phyloP scores from a whole-genome alignment of 2,113 vertebrate species.

The Onychostruthus taczanowskii region DNA sequence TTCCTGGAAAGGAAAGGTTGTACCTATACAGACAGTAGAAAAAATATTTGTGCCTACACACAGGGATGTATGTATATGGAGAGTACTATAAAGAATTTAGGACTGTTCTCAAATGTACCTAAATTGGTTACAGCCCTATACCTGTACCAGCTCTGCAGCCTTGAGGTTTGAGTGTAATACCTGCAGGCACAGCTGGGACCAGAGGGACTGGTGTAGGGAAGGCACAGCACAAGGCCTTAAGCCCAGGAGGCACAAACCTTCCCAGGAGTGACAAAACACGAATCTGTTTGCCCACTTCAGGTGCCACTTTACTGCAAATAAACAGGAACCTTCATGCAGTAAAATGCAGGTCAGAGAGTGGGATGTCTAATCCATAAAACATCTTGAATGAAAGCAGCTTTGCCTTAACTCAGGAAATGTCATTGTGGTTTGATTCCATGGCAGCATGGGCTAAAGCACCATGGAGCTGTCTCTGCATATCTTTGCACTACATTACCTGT shows the following conservation, averaged over 20 bases:
- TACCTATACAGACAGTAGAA: not conserved
- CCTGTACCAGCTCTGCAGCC: not conserved
- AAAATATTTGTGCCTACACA: not conserved
- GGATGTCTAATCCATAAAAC: not conserved
- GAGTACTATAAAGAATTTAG: not conserved
- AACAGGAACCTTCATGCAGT: not conserved
- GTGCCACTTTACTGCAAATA: not conserved
- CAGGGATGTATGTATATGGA: fast-evolving
- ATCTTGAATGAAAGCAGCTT: not conserved
- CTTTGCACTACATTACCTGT: not conserved
- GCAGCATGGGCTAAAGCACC: not conserved
- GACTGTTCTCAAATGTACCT: not conserved
- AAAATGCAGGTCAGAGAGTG: not conserved
- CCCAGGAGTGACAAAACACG: not conserved
- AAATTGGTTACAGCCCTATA: not conserved
- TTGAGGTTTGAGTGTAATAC: not conserved
- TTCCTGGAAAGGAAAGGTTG: not conserved
- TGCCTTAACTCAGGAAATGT: not conserved
- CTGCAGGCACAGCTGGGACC: not conserved
- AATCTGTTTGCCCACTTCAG: not conserved
- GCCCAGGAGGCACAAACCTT: not conserved
- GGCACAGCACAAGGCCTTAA: not conserved
- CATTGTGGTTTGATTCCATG: not conserved
- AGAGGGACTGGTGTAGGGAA: not conserved
- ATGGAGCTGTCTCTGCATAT: not conserved